Evolutionary conservation across 2,888 invertebrate species (phyloP).

Genomic region (Hydrotaea cyrtoneurina): DNA sequence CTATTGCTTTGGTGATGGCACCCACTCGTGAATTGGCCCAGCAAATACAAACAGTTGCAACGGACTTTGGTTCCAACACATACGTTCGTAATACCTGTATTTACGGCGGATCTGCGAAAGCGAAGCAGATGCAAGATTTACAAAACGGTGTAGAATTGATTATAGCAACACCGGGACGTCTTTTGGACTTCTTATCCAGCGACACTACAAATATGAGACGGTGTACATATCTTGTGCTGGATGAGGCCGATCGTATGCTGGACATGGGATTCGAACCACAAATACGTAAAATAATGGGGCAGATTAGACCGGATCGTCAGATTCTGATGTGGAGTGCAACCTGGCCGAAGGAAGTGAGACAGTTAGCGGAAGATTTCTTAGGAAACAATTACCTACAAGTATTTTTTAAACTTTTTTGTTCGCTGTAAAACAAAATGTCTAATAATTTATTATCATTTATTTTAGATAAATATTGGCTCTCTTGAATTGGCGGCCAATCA

Average conservation of each 20-base stretch:
- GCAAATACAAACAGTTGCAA: constrained; percentile 91
- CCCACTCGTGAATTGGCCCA: constrained; percentile 90
- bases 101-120: constrained; percentile 96
- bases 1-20: constrained; percentile 90
- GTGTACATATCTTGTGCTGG: constrained; percentile 92
- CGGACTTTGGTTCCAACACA: constrained; percentile 89
- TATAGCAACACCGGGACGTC: constrained; percentile 93
- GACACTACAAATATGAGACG: constrained; percentile 88
- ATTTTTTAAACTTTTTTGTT: constrained; percentile 8
- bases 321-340: constrained; percentile 99
- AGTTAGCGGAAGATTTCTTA: constrained; percentile 95
- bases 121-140: constrained; percentile 86
- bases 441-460: background rate
- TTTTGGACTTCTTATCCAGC: constrained; percentile 91
- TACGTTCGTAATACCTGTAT: constrained; percentile 91
- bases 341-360: constrained; percentile 98
- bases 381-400: constrained; percentile 88
- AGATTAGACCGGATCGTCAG: constrained; percentile 96
- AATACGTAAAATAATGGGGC: constrained; percentile 95
- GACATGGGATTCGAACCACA: constrained; percentile 99
- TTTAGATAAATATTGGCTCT: constrained; percentile 93
- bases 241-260: constrained; percentile 97
- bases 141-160: constrained; percentile 92
- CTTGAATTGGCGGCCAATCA: constrained; percentile 91
- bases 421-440: background rate